Evolutionary conservation across 1,140 invertebrate genomes (phyloP).

Genomic region (Diachasma alloeum): DNA sequence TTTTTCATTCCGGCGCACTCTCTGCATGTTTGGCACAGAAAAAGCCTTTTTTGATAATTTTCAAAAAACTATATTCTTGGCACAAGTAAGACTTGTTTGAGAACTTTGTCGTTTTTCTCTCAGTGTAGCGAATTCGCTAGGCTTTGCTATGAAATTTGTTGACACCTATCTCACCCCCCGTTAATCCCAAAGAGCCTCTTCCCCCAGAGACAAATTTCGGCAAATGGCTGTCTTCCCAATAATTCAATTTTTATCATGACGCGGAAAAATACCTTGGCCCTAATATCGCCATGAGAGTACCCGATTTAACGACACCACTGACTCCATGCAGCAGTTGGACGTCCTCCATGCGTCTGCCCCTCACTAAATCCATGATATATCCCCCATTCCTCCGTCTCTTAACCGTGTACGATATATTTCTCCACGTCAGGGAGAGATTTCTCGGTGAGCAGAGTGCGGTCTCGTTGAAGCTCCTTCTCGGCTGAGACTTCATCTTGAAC

Average conservation of each 20-base stretch:
- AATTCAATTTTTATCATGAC: no score
- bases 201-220: no score
- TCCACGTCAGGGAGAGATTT: constrained; percentile 31
- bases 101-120: no score
- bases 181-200: no score
- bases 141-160: no score
- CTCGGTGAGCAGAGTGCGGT: constrained; percentile 12
- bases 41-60: no score
- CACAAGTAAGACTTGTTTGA: no score
- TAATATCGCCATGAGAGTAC: constrained; percentile 38
- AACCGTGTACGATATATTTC: constrained; percentile 34
- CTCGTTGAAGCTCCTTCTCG: constrained; percentile 3
- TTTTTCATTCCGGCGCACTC: no score
- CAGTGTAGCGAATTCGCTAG: no score
- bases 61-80: no score
- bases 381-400: constrained; percentile 28
- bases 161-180: not conserved
- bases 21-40: no score
- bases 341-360: constrained; percentile 17
- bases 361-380: constrained; percentile 32
- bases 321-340: constrained; percentile 32
- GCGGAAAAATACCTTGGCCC: constrained; percentile 56
- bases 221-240: no score
- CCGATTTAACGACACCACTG: constrained; percentile 30
- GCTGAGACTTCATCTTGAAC: constrained; percentile 5